A percentile compares a stretch with the other conserved stretches of the same genome.
Conservation (phyloP, 2,888 invertebrate genomes). For the Drosophila cognata region DNA sequence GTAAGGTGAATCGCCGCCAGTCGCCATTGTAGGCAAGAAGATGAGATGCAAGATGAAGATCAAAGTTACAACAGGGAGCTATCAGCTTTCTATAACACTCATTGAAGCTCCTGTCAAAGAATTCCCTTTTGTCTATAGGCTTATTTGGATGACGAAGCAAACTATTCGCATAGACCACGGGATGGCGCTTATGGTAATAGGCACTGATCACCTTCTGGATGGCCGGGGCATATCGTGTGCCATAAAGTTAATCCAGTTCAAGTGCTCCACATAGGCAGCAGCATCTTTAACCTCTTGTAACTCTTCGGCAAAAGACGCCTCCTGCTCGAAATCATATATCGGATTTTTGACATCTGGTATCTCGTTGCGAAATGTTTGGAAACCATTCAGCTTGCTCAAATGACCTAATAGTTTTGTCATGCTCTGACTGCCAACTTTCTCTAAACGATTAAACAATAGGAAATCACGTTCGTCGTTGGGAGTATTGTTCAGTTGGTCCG, state of each 20-base stretch:
- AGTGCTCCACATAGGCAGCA: constrained; percentile 93
- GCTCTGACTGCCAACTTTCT: constrained; percentile 96
- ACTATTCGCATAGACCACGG: constrained; percentile 57
- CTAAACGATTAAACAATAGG: constrained; percentile 94
- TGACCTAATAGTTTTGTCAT: constrained; percentile 92
- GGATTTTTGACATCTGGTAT: constrained; percentile 89
- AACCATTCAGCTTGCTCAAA: constrained; percentile 85
- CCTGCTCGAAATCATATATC: constrained; percentile 84
- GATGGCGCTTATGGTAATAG: constrained; percentile 91
- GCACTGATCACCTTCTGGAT: constrained; percentile 95
- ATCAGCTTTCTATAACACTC: constrained; percentile 88
- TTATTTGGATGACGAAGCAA: constrained; percentile 53
- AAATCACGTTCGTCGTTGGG: constrained; percentile 86
- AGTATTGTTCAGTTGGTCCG: constrained; percentile 78
- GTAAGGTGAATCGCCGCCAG: constrained; percentile 92
- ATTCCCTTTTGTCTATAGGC: constrained; percentile 28
- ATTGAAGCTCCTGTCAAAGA: constrained; percentile 85
- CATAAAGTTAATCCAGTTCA: constrained; percentile 94
- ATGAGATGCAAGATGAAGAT: constrained; percentile 85
- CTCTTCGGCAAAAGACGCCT: constrained; percentile 89
- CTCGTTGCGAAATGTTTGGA: constrained; percentile 88
- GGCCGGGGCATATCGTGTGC: constrained; percentile 91
- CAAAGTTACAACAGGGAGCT: constrained; percentile 84
- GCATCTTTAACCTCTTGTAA: constrained; percentile 89
- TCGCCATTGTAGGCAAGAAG: constrained; percentile 92